A percentile compares a stretch with the other conserved stretches of the same genome.
phyloP scores from a whole-genome alignment of 2,888 invertebrate genomes.

The Torymus texanus region DNA sequence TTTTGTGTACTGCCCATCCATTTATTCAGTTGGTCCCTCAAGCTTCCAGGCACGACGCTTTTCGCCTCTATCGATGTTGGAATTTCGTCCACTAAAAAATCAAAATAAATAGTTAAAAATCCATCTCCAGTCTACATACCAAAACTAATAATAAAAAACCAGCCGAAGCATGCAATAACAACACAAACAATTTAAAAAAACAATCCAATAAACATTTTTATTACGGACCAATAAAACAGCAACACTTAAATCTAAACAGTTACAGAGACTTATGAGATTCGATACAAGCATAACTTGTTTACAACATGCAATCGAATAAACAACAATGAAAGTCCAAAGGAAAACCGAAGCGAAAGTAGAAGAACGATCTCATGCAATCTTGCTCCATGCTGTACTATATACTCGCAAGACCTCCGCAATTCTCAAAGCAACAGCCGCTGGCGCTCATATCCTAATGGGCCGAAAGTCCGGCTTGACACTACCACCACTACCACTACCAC shows the following conservation, averaged over 20 bases:
- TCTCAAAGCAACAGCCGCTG: too few species aligned
- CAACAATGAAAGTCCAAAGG: constrained; percentile 8
- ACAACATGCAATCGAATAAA: constrained; percentile 47
- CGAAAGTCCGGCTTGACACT: constrained; percentile 38
- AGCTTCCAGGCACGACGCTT: constrained; percentile 14
- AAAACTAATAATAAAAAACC: not conserved
- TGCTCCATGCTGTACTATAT: too few species aligned
- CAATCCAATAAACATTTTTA: constrained; percentile 43
- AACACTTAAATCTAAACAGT: constrained; percentile 26
- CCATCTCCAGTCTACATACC: not conserved
- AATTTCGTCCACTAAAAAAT: constrained; percentile 34
- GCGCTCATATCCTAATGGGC: constrained; percentile 48
- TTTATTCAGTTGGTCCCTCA: constrained; percentile 22
- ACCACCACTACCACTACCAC: not conserved
- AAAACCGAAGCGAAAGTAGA: not conserved
- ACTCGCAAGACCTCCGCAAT: too few species aligned
- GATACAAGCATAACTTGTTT: constrained; percentile 47
- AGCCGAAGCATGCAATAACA: not conserved
- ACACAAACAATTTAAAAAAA: not conserved
- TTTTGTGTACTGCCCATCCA: not conserved
- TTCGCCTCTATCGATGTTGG: constrained; percentile 19
- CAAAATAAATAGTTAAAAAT: constrained; percentile 4
- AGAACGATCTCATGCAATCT: not conserved
- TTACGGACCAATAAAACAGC: constrained; percentile 13
- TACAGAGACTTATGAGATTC: constrained; percentile 20